A percentile compares a stretch with the other conserved stretches of the same genome.
phyloP scores from a whole-genome alignment of 2,888 invertebrate species.

The Metallyticus violacea region DNA sequence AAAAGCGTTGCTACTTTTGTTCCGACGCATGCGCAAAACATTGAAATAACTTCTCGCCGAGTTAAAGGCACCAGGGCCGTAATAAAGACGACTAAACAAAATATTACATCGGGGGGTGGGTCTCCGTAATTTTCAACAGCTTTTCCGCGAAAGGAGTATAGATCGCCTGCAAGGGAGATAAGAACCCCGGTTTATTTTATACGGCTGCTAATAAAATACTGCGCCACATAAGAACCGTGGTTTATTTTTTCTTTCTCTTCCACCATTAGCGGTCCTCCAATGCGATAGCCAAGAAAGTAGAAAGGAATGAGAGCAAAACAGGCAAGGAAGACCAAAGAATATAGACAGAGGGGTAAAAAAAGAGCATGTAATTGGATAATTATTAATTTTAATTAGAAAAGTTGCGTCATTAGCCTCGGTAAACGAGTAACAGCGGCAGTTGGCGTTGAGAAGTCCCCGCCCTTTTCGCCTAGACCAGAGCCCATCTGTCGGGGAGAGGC shows the following conservation, averaged over 20 bases:
- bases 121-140: background rate
- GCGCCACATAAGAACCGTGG: background rate
- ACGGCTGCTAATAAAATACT: background rate
- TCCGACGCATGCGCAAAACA: background rate
- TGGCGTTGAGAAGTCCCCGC: background rate
- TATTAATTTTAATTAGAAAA: slow-evolving; percentile 24
- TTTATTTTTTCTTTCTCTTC: background rate
- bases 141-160: background rate
- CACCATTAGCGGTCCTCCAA: background rate
- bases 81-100: background rate
- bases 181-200: background rate
- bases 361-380: slow-evolving; percentile 20
- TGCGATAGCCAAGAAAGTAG: background rate
- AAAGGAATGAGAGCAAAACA: no score
- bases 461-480: background rate
- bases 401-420: slow-evolving; percentile 18
- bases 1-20: no score
- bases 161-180: background rate
- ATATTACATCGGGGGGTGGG: background rate
- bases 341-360: background rate
- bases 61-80: background rate
- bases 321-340: background rate
- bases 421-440: background rate
- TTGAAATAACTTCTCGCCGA: background rate
- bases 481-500: no score